Evolutionary conservation across 2,113 vertebrate species (phyloP).

Genomic region (Dipodomys spectabilis): DNA sequence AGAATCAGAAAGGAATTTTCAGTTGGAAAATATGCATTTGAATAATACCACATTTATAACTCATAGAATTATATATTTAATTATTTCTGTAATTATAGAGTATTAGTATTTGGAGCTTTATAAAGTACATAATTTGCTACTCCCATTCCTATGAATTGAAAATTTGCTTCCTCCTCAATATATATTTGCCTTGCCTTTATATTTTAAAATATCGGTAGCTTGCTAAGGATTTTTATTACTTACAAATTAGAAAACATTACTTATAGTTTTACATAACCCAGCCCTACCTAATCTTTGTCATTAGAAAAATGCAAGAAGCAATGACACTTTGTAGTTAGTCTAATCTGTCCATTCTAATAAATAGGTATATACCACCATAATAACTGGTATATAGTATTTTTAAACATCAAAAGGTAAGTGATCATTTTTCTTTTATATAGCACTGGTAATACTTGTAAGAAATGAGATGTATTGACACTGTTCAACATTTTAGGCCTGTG

Average conservation of each 20-base stretch:
- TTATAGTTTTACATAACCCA: neutral
- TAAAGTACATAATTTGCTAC: conserved; percentile 84
- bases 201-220: conserved; percentile 80
- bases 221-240: conserved; percentile 81
- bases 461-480: conserved; percentile 71
- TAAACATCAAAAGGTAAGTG: conserved; percentile 86
- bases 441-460: conserved; percentile 85
- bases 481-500: conserved; percentile 81
- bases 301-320: conserved; percentile 89
- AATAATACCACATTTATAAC: neutral
- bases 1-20: conserved; percentile 59
- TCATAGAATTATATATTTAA: conserved; percentile 13
- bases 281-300: conserved; percentile 62
- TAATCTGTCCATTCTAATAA: conserved; percentile 88
- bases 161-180: conserved; percentile 74
- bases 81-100: conserved; percentile 53
- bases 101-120: conserved; percentile 57
- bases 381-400: conserved; percentile 90
- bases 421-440: conserved; percentile 85
- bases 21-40: conserved; percentile 31
- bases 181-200: conserved; percentile 56
- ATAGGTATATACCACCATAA: conserved; percentile 84
- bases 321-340: conserved; percentile 83
- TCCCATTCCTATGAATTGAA: conserved; percentile 85
- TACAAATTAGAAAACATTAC: conserved; percentile 80